A percentile compares a stretch with the other conserved stretches of the same genome.
Evolutionary conservation across 2,888 invertebrate genomes (phyloP).

Genomic region (Acholoe squamosa): DNA sequence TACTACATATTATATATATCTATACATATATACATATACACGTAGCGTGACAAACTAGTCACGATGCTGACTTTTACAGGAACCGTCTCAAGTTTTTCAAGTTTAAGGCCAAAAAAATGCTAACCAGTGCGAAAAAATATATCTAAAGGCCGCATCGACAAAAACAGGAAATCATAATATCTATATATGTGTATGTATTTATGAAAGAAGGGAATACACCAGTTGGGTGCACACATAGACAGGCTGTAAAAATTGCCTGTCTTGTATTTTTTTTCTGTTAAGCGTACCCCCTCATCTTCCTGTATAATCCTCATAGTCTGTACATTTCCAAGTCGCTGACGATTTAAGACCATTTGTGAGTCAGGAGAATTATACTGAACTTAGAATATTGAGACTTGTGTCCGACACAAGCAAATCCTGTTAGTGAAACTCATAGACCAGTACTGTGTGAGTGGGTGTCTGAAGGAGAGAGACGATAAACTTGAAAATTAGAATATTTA

Average conservation of each 20-base stretch:
- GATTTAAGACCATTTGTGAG: not conserved
- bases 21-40: not conserved
- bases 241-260: constrained; percentile 1
- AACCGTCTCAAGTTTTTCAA: constrained; percentile 57
- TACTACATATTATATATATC: not conserved
- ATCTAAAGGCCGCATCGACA: not conserved
- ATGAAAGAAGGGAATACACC: constrained; percentile 7
- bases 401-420: not conserved
- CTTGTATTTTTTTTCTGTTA: not conserved
- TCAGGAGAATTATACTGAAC: not conserved
- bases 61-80: constrained; percentile 20
- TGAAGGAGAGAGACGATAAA: constrained; percentile 13
- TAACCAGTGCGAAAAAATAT: constrained; percentile 1
- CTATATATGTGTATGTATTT: constrained; percentile 41
- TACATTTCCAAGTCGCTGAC: not conserved
- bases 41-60: constrained; percentile 17
- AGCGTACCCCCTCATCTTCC: not conserved
- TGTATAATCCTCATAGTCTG: constrained; percentile 46
- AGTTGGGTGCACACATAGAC: not conserved
- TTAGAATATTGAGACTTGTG: not conserved
- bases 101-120: constrained; percentile 26
- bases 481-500: constrained; percentile 15
- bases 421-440: not conserved
- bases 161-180: not conserved
- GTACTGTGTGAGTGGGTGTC: constrained; percentile 38